Evolutionary conservation across 2,888 invertebrate genomes (phyloP).

Genomic region (Caenorhabditis sulstoni): DNA sequence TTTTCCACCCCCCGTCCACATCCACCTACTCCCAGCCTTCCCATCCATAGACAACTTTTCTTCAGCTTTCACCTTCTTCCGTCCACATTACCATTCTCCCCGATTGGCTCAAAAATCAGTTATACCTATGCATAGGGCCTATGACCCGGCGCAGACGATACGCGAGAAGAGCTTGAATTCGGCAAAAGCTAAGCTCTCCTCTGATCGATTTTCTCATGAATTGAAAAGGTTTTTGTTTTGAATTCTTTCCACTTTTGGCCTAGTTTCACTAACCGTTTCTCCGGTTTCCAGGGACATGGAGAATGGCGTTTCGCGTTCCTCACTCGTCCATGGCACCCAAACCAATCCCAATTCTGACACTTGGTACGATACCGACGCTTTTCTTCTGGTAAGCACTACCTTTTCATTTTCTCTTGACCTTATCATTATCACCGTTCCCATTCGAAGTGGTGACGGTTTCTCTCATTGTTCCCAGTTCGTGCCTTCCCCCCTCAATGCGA

Average conservation of each 20-base stretch:
- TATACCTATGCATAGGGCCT: conserved; percentile 48
- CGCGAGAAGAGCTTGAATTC: conserved; percentile 49
- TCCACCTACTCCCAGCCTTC: no score
- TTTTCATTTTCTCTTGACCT: no score
- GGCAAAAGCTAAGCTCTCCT: conserved; percentile 4
- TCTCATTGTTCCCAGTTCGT: conserved; percentile 2
- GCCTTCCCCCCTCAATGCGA: conserved; percentile 36
- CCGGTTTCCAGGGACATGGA: conserved; percentile 54
- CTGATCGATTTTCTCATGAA: conserved; percentile 39
- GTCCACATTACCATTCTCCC: no score
- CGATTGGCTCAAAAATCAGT: no score
- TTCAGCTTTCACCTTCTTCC: no score
- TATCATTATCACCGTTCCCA: conserved; percentile 6
- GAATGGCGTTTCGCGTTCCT: conserved; percentile 65
- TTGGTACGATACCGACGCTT: conserved; percentile 79
- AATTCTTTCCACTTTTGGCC: background rate
- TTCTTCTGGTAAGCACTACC: conserved; percentile 77
- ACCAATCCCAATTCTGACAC: conserved; percentile 69
- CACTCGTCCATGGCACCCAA: conserved; percentile 68
- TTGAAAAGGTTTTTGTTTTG: conserved; percentile 37
- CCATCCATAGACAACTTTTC: no score
- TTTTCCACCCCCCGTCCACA: no score
- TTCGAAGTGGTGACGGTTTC: background rate
- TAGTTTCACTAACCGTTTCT: no score
- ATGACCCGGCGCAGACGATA: conserved; percentile 59